Evolutionary conservation across 1,140 invertebrate species (phyloP), one percentile per base, ranked within the genome.

Genomic region (Brachionus angularis): DNA sequence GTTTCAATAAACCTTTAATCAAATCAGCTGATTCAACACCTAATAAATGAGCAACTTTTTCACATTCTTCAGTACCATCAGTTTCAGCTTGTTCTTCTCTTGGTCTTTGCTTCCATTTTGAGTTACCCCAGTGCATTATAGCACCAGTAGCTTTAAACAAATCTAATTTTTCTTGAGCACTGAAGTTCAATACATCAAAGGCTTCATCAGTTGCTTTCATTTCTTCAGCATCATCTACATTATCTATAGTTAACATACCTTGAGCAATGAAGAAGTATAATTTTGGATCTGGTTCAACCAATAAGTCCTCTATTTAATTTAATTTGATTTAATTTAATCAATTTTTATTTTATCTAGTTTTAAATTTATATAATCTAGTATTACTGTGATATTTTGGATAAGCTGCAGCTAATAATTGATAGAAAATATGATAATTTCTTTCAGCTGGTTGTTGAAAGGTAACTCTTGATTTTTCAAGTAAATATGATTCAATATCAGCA

Each of bases 341-440:
- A 21, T 39, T 12, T 62, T 61, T 3, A 23, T 42, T 10, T 39
- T n/a, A n/a, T n/a, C n/a, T n/a, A n/a, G n/a, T n/a, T n/a, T n/a
- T n/a, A n/a, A n/a, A n/a, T n/a, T n/a, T n/a, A n/a, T n/a, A n/a
- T n/a, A n/a, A n/a, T n/a, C n/a, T n/a, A n/a, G n/a, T n/a, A n/a
- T 74, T 76, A 81, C 80, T 79, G 23, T 73, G 71, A 46, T 75
- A 55, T n/a, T 74, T 87, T 34, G 86, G 76, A 39, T 96, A 89
- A 74, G 89, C 86, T 73, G 91, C 91, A 76, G 95, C 98, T 90
- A 96, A 94, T 80, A 99, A 89, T 83, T 98, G 96, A 87, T 99
- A 99, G 91, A 99, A 99, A 83, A 99, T 98, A 84, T 99, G 96
- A 87, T 98, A 99, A 76, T 96, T 98, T 84, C 96, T 89, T 85